Evolutionary conservation across 2,113 vertebrate genomes (phyloP).

Genomic region (Tyrannus savana): DNA sequence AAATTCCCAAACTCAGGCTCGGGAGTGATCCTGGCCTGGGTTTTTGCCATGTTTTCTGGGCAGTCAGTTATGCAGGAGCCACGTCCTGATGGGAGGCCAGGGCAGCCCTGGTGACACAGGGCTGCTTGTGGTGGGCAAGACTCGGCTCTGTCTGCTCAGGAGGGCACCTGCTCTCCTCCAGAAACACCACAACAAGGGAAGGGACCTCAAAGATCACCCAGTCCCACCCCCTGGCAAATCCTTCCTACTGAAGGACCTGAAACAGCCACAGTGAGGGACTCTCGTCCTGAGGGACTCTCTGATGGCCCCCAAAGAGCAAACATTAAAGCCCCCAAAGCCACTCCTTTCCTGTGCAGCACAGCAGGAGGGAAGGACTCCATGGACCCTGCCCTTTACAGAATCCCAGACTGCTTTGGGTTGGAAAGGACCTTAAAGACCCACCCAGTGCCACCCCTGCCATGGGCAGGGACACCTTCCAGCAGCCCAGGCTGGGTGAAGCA

Average conservation of each 20-base stretch:
- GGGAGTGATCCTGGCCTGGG: neutral
- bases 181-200: neutral
- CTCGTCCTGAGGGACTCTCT: too few relatives aligned
- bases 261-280: too few relatives aligned
- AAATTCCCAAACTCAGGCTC: neutral
- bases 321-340: too few relatives aligned
- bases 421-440: neutral
- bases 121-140: too few relatives aligned
- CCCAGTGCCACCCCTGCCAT: neutral
- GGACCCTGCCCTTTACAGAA: too few relatives aligned
- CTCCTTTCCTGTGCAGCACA: too few relatives aligned
- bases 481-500: neutral
- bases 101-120: neutral
- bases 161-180: neutral
- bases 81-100: neutral
- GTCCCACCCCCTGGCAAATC: too few relatives aligned
- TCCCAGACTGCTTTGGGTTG: neutral
- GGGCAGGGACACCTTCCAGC: neutral
- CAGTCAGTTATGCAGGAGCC: neutral
- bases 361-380: too few relatives aligned
- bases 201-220: too few relatives aligned
- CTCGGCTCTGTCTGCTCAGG: neutral
- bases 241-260: too few relatives aligned
- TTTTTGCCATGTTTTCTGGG: neutral
- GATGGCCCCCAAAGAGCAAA: too few relatives aligned